These are phyloP conservation scores for Scaptomyza graminum DNA, from an alignment of 1,140 invertebrate genomes.

Conservation along the genomic window DNA sequence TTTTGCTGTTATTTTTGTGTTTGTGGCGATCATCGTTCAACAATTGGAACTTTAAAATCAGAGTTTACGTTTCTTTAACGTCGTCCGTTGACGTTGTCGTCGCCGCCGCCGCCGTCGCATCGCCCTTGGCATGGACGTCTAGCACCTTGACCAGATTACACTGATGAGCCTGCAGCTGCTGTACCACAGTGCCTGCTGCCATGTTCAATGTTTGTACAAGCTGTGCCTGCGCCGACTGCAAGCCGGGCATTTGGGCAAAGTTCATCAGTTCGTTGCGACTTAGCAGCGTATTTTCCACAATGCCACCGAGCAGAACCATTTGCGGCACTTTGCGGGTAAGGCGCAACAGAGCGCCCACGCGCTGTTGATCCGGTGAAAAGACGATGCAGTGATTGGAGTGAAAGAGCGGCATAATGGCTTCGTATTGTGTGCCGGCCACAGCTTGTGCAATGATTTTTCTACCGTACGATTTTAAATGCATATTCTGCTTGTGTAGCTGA, in stretches of 20 bases:
- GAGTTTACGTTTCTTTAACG: conserved; percentile 35
- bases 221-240: conserved; percentile 86
- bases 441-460: conserved; percentile 86
- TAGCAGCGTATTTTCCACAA: conserved; percentile 88
- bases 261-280: conserved; percentile 87
- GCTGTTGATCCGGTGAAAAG: conserved; percentile 86
- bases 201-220: conserved; percentile 87
- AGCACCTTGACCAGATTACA: conserved; percentile 87
- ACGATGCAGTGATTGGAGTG: conserved; percentile 86
- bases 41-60: too few species aligned
- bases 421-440: conserved; percentile 86
- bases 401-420: conserved; percentile 86
- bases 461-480: conserved; percentile 88
- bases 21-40: background rate
- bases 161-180: conserved; percentile 88
- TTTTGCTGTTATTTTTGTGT: conserved; percentile 47
- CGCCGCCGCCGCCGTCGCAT: background rate
- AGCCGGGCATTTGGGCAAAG: conserved; percentile 86
- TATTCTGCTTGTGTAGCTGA: conserved; percentile 86
- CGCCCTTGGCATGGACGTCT: conserved; percentile 84
- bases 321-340: conserved; percentile 87
- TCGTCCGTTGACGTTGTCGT: conserved; percentile 53
- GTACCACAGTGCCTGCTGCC: conserved; percentile 86
- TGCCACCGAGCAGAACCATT: conserved; percentile 87
- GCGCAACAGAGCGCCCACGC: conserved; percentile 85